A percentile compares a stretch with the other conserved stretches of the same genome.
Evolutionary conservation across 2,888 invertebrate genomes (phyloP).

Genomic region (Spodoptera exigua): DNA sequence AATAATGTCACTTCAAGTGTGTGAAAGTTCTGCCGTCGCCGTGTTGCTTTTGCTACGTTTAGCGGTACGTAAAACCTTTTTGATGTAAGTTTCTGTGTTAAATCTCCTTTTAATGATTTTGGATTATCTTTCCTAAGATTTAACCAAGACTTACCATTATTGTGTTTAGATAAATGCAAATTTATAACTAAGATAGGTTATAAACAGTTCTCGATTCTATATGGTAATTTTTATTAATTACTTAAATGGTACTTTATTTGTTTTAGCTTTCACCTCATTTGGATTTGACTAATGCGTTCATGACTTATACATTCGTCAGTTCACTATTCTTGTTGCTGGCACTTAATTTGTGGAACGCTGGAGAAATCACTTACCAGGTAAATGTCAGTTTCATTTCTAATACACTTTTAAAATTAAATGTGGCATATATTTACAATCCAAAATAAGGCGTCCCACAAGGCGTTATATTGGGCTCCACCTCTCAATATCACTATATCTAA

Average conservation of each 20-base stretch:
- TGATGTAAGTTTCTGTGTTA: slow-evolving; percentile 22
- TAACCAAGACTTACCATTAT: no score
- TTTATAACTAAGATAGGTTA: no score
- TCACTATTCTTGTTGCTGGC: slow-evolving; percentile 80
- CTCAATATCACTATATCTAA: slow-evolving; percentile 13
- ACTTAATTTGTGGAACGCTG: slow-evolving; percentile 83
- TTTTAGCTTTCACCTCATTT: slow-evolving; percentile 77
- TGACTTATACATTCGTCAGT: slow-evolving; percentile 82
- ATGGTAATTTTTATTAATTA: no score
- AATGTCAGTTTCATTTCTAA: slow-evolving; percentile 1
- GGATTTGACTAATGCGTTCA: slow-evolving; percentile 80
- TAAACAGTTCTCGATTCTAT: no score
- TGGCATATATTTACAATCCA: background rate
- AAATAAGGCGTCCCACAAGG: slow-evolving; percentile 16
- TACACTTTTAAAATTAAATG: background rate
- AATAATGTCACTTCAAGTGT: slow-evolving; percentile 86
- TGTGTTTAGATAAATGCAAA: no score
- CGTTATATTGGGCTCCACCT: slow-evolving; percentile 10
- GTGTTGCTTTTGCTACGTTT: slow-evolving; percentile 81
- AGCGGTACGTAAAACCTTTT: slow-evolving; percentile 72
- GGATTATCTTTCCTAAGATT: no score
- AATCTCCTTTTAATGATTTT: no score
- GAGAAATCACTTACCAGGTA: slow-evolving; percentile 83
- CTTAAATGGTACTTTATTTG: background rate
- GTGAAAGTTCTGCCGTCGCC: slow-evolving; percentile 83